These are phyloP conservation scores for Oreochromis tanganicae DNA, from an alignment of 2,113 vertebrate genomes.

Conservation along the genomic window DNA sequence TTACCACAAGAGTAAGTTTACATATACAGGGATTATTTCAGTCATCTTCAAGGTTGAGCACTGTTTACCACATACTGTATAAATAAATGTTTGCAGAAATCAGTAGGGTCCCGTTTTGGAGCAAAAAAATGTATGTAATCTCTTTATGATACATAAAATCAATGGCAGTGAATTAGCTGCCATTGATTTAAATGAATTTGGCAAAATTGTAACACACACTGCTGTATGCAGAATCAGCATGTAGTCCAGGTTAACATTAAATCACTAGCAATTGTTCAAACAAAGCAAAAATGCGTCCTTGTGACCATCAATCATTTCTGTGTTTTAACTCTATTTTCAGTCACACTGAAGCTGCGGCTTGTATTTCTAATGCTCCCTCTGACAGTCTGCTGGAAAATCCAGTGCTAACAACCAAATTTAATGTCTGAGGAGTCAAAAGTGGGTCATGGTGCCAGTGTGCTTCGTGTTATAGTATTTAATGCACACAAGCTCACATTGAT, in stretches of 20 bases:
- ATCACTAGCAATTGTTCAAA: background rate
- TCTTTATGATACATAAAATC: background rate
- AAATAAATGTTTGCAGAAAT: background rate
- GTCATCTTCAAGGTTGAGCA: background rate
- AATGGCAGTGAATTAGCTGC: background rate
- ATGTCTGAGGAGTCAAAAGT: conserved; percentile 37
- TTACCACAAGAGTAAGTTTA: background rate
- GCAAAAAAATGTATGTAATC: background rate
- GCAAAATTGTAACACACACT: background rate
- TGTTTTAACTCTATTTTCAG: background rate
- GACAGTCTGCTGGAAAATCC: background rate
- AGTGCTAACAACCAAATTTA: background rate
- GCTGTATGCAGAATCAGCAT: background rate
- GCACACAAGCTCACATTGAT: background rate
- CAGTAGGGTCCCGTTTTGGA: rapidly evolving
- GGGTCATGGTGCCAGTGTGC: conserved; percentile 60
- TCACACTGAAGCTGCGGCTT: background rate
- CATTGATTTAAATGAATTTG: background rate
- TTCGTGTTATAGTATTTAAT: background rate
- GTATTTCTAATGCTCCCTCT: background rate
- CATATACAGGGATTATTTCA: background rate
- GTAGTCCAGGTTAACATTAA: background rate
- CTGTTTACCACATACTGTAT: background rate
- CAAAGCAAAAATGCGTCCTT: background rate
- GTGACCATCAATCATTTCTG: background rate